Conservation (phyloP, 2,113 vertebrate genomes). For the Donacobius atricapilla region DNA sequence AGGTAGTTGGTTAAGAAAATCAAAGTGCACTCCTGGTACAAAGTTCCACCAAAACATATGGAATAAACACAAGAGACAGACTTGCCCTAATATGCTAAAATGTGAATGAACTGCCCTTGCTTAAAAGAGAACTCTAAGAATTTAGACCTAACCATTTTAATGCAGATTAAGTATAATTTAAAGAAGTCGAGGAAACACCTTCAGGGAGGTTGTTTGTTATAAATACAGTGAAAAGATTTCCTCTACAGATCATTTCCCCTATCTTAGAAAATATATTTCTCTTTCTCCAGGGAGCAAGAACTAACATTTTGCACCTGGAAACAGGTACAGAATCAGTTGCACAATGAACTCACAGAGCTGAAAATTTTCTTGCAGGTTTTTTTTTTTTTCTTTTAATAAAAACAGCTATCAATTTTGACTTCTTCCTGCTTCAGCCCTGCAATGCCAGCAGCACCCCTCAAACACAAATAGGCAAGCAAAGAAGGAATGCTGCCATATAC, state of each 20-base stretch:
- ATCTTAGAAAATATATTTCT: background rate
- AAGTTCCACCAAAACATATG: background rate
- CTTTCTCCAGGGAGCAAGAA: background rate
- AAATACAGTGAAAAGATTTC: background rate
- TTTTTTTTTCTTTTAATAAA: background rate
- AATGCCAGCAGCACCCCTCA: background rate
- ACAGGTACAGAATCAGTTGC: background rate
- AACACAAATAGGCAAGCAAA: background rate
- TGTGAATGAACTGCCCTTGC: background rate
- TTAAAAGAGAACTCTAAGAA: background rate
- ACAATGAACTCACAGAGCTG: background rate
- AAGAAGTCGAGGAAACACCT: background rate
- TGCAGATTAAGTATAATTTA: background rate
- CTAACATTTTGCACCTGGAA: background rate
- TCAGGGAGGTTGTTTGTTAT: background rate
- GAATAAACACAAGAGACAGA: background rate
- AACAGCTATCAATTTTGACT: background rate
- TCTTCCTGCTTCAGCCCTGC: background rate
- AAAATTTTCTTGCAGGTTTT: background rate
- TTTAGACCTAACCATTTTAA: background rate
- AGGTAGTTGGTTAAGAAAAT: background rate
- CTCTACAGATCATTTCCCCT: background rate
- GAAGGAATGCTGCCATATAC: background rate
- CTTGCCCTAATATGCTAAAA: background rate
- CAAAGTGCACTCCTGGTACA: background rate